Conservation (phyloP, 2,888 invertebrate species). For the Agriotes lineatus region DNA sequence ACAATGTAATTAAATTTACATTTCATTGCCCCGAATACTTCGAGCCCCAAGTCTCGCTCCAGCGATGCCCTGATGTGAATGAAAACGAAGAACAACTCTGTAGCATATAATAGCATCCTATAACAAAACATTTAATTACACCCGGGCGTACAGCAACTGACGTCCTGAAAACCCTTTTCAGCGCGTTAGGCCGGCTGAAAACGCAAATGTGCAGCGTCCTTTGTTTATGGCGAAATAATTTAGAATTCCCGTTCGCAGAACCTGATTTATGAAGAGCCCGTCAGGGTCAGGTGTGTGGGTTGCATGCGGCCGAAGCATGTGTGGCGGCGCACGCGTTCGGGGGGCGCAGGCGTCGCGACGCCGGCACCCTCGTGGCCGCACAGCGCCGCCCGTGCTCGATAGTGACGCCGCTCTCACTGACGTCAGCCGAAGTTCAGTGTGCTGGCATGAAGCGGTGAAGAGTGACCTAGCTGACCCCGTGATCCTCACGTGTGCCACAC, state of each 20-base stretch:
- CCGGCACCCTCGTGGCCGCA: constrained; percentile 62
- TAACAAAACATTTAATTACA: constrained; percentile 45
- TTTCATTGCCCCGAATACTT: constrained; percentile 43
- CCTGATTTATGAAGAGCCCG: constrained; percentile 54
- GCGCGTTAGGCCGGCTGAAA: constrained; percentile 34
- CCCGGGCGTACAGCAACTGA: constrained; percentile 35
- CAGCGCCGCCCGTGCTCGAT: constrained; percentile 64
- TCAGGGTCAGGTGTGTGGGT: constrained; percentile 52
- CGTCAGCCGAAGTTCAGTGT: constrained; percentile 62
- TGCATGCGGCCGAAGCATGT: constrained; percentile 43
- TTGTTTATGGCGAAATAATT: constrained; percentile 45
- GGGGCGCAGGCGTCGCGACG: constrained; percentile 60
- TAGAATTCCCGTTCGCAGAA: constrained; percentile 43
- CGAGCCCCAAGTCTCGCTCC: constrained; percentile 29
- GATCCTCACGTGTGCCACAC: constrained; percentile 50
- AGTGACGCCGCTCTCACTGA: constrained; percentile 65
- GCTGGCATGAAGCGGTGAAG: constrained; percentile 64
- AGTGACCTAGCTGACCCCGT: constrained; percentile 59
- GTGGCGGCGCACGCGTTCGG: constrained; percentile 56
- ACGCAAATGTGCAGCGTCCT: constrained; percentile 40
- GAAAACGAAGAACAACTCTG: constrained; percentile 42
- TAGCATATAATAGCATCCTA: constrained; percentile 41
- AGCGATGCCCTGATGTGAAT: constrained; percentile 39
- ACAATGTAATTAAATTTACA: constrained; percentile 45
- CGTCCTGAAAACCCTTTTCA: constrained; percentile 41